Evolutionary conservation across 2,888 invertebrate genomes (phyloP), one percentile per base, ranked within the genome.

Genomic region (Lamellibrachia columna): DNA sequence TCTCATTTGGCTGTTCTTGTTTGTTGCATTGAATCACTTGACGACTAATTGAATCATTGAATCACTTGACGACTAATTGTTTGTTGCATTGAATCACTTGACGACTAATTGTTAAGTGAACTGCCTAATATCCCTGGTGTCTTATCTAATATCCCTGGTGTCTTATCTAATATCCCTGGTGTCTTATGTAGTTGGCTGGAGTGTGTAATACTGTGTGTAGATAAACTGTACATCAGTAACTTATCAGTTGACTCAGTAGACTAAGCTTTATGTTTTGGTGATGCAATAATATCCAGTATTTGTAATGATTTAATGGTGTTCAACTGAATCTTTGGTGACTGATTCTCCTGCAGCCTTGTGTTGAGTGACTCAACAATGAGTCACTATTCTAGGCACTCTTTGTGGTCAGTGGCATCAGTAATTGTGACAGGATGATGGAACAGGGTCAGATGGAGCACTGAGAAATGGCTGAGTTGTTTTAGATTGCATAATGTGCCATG

Each of bases 281-380:
- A 75, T 75, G 75, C 75, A 75, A 75, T 75, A 75, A 75, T 75
- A 75, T 40, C n/a, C 22, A 75, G 75, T 75, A n/a, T 75, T 75
- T 75, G 75, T 75, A 75, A 22, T 75, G 75, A 75, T 75, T 75
- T 75, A 75, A n/a, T 75, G 75, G 22, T 22, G 11, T 22, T 3
- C 3, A 75, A 15, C 75, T 75, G 75, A 75, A n/a, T n/a, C 22
- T 6, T 15, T 15, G 22, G 6, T 22, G 22, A 22, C n/a, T 75
- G 75, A 15, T 58, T 15, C 75, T 15, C 75, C 75, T n/a, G 15
- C 75, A 3, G 22, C 11, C 22, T 75, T 11, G 22, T 6, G n/a
- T n/a, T 6, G 9, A 55, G 75, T 3, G 22, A 75, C 22, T 22
- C 75, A 75, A 22, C 75, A 22, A 6, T 75, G 75, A 75, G 75